Base-by-base conservation (phyloP, 2,113 vertebrate genomes). In the Calyptommatus sinebrachiatus region DNA sequence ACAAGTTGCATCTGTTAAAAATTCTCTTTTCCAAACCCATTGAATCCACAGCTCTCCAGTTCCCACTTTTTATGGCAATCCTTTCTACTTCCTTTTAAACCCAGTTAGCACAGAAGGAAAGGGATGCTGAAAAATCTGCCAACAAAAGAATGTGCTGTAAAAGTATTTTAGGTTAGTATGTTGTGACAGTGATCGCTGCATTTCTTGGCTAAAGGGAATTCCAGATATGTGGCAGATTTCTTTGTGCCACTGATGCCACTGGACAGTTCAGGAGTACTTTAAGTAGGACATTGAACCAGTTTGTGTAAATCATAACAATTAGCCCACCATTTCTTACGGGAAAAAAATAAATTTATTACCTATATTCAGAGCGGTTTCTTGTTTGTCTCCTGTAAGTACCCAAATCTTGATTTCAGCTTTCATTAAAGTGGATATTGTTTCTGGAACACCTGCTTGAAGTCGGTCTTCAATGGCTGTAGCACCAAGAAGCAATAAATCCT, bases 391-490 rank as follows among this genome's bases (percentile, higher is more conserved):
- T 0, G 98, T 99, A 90, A 99, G 94, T 88, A 99, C 95, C 98
- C 98, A 99, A 85, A 99, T 99, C 92, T 97, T 98, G 87, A 99
- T 99, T 90, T 97, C 96, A 53, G 98, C 98, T 90, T 94, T 97
- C 89, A 99, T 95, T 80, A 99, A 93, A 2, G 97, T 97, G 82
- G 96, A 93, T 89, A 99, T 99, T 79, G 98, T 99, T 92, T 99
- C 98, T 2, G 98, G 98, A 83, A 99, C 98, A n/a, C 96, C 96
- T 1, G 96, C 95, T 94, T 99, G 98, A 85, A 99, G 95, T 50
- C 96, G 97, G 84, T 99, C 98, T 92, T 99, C 98, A 83, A 99
- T 99, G 84, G 97, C 98, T 3, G 98, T 99, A 84, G 98, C 98
- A 81, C 98, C 98, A 83, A 99, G 92, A 8, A 99, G 93, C 84